Conservation (phyloP, 2,888 invertebrate species). For the Drosophila borborema region DNA sequence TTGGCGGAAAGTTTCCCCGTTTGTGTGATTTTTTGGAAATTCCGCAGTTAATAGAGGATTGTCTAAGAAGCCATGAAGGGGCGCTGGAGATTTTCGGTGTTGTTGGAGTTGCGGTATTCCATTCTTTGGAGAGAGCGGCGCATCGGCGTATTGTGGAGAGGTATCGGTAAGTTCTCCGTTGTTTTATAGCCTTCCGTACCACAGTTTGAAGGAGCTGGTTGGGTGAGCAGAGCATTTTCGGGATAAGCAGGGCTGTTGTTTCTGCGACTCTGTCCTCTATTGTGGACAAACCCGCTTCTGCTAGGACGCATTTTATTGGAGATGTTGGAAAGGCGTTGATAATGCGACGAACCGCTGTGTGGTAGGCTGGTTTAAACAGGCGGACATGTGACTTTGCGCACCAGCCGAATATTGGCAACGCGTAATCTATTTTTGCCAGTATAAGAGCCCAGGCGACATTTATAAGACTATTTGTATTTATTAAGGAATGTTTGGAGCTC, state of each 20-base stretch:
- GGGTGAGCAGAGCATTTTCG: conserved; percentile 9
- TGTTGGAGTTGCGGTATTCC: conserved; percentile 9
- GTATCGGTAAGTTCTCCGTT: not conserved
- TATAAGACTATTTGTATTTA: not conserved
- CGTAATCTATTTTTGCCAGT: conserved; percentile 4
- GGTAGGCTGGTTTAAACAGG: not conserved
- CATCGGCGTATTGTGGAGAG: not conserved
- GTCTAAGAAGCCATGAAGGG: conserved; percentile 3
- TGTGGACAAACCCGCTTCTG: not conserved
- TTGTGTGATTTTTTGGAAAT: not conserved
- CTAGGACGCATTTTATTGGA: conserved; percentile 1
- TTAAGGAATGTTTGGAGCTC: not conserved
- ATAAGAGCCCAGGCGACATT: not conserved
- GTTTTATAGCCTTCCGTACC: not conserved
- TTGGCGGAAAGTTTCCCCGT: conserved; percentile 2
- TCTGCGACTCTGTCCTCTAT: not conserved
- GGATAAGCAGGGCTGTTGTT: conserved; percentile 6
- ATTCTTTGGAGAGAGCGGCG: conserved; percentile 1
- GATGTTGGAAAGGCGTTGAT: conserved; percentile 2
- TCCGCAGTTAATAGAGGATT: conserved; percentile 2
- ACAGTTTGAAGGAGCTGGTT: conserved; percentile 3
- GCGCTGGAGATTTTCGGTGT: conserved; percentile 6
- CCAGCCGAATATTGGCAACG: not conserved
- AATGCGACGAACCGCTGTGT: not conserved
- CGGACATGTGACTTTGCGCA: not conserved